Evolutionary conservation across 2,888 invertebrate species (phyloP).

Genomic region (Agonopterix subpropinquella): DNA sequence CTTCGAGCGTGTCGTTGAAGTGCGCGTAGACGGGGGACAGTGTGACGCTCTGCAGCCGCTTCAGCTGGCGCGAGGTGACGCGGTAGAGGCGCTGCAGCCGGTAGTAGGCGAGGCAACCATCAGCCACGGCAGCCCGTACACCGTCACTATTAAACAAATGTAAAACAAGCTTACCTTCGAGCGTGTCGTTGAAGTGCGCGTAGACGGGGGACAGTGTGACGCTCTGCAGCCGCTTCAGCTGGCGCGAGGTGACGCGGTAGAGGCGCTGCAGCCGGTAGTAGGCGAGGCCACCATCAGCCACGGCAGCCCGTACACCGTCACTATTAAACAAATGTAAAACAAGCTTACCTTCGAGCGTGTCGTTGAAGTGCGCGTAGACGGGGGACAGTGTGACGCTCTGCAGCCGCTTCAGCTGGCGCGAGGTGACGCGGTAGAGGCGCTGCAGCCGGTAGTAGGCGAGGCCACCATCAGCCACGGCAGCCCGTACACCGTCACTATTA

Average conservation of each 20-base stretch:
- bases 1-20: conserved; percentile 93
- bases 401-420: conserved; percentile 91
- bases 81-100: conserved; percentile 90
- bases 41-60: conserved; percentile 90
- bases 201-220: conserved; percentile 93
- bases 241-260: conserved; percentile 91
- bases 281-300: conserved; percentile 89
- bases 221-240: conserved; percentile 91
- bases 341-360: conserved; percentile 84
- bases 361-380: conserved; percentile 93
- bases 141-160: conserved; percentile 79
- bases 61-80: conserved; percentile 91
- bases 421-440: conserved; percentile 88
- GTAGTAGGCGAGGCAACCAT: conserved; percentile 88
- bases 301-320: conserved; percentile 94
- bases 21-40: conserved; percentile 95
- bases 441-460: conserved; percentile 92
- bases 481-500: conserved; percentile 92
- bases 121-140: conserved; percentile 96
- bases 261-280: conserved; percentile 91
- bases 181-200: conserved; percentile 93
- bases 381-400: conserved; percentile 93
- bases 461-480: conserved; percentile 92
- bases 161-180: conserved; percentile 76
- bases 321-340: conserved; percentile 57